Evolutionary conservation across 1,140 invertebrate genomes (phyloP).

Genomic region (Megathymus violae): DNA sequence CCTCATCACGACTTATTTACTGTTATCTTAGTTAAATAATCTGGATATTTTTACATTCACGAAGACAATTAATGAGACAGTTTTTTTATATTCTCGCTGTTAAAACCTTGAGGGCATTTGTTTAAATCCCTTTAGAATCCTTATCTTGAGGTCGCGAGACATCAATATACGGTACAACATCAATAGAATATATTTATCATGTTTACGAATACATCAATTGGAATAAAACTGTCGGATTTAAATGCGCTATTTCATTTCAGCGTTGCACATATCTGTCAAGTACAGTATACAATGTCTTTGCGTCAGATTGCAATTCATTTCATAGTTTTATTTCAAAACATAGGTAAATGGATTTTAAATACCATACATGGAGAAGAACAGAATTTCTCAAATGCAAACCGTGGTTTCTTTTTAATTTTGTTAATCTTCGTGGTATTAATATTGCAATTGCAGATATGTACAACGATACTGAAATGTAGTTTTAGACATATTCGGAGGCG

Average conservation of each 20-base stretch:
- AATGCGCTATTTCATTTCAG: slow-evolving; percentile 28
- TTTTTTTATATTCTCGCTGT: no score
- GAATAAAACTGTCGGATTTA: slow-evolving; percentile 46
- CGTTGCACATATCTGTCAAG: slow-evolving; percentile 34
- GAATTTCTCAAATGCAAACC: background rate
- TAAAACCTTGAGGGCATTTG: slow-evolving; percentile 21
- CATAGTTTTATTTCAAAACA: background rate
- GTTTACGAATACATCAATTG: slow-evolving; percentile 45
- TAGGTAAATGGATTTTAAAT: background rate
- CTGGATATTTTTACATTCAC: no score
- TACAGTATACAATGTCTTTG: slow-evolving; percentile 11
- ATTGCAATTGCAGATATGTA: slow-evolving; percentile 22
- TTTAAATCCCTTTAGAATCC: slow-evolving; percentile 11
- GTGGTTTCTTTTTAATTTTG: slow-evolving; percentile 1
- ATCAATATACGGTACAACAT: slow-evolving; percentile 41
- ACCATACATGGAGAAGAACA: background rate
- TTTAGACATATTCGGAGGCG: slow-evolving; percentile 66
- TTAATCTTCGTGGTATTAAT: background rate
- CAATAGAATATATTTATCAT: slow-evolving; percentile 45
- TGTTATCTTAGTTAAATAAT: no score
- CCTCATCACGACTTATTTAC: no score
- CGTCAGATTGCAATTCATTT: background rate
- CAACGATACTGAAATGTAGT: slow-evolving; percentile 1
- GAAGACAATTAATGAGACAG: no score
- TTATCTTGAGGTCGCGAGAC: slow-evolving; percentile 22